Conservation (phyloP, 2,888 invertebrate species). For the Caenorhabditis sp. region DNA sequence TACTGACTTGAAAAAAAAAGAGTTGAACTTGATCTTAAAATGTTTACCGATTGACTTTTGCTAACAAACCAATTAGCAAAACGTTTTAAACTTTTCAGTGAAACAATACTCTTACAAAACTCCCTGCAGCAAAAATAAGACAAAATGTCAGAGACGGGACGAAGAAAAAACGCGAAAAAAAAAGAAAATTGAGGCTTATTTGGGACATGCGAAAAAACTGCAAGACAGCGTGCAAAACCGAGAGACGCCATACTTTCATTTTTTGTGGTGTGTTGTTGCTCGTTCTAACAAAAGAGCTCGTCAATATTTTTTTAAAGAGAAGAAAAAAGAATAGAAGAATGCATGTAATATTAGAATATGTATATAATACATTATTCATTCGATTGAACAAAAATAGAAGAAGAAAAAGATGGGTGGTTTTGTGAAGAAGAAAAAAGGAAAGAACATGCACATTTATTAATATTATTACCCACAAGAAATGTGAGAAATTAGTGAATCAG, state of each 20-base stretch:
- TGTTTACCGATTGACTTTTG: too few species aligned
- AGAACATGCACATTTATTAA: not conserved
- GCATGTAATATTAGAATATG: not conserved
- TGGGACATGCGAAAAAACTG: slow-evolving; percentile 3
- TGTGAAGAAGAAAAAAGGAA: not conserved
- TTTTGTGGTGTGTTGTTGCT: not conserved
- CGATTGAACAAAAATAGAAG: not conserved
- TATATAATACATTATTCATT: not conserved
- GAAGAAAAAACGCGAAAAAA: slow-evolving; percentile 14
- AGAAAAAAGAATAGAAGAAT: not conserved
- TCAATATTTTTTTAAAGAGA: not conserved
- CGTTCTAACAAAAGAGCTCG: slow-evolving; percentile 1
- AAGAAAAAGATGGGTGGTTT: not conserved
- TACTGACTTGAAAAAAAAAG: too few species aligned
- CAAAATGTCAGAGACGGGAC: not conserved
- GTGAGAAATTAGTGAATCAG: not conserved
- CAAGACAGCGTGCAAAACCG: not conserved
- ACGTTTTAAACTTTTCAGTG: not conserved
- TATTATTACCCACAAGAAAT: not conserved
- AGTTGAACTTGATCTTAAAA: too few species aligned
- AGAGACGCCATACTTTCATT: not conserved
- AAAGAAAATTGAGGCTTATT: slow-evolving; percentile 37
- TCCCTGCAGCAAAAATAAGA: not conserved
- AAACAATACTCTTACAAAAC: not conserved
- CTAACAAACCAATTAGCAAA: too few species aligned